These are phyloP conservation scores for Raphicerus campestris DNA, from an alignment of 2,113 vertebrate genomes.

Conservation along the genomic window DNA sequence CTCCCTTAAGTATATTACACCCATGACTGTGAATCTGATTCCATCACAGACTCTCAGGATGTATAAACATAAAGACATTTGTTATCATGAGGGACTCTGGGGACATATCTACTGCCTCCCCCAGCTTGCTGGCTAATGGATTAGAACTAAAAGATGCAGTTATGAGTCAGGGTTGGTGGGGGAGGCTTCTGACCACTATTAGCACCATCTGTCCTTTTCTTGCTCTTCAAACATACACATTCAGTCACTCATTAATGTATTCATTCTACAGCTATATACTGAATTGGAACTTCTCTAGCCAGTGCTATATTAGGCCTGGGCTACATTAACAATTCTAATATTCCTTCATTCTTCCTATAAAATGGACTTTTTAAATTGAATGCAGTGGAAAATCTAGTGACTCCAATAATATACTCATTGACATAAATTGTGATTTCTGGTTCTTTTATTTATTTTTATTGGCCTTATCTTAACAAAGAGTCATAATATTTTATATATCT, in stretches of 20 bases:
- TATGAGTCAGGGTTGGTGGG: background rate
- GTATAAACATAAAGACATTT: background rate
- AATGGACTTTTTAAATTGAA: background rate
- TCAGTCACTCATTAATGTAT: background rate
- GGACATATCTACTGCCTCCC: background rate
- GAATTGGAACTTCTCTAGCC: background rate
- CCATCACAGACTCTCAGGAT: background rate
- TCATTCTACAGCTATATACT: background rate
- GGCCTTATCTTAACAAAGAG: background rate
- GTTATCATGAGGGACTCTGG: background rate
- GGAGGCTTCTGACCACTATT: background rate
- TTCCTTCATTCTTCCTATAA: background rate
- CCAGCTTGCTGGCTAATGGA: background rate
- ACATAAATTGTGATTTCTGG: conserved; percentile 9
- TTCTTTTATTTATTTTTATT: conserved; percentile 29
- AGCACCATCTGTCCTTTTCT: background rate
- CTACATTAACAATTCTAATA: background rate
- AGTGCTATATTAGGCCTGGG: background rate
- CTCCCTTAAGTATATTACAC: background rate
- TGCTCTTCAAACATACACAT: background rate
- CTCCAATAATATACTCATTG: background rate
- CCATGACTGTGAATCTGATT: background rate
- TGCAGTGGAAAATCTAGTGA: background rate
- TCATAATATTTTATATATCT: conserved; percentile 20
- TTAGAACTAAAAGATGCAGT: conserved; percentile 7